Evolutionary conservation across 1,140 invertebrate genomes (phyloP), one percentile per base, ranked within the genome.

Genomic region (Zaprionus kolodkinae): DNA sequence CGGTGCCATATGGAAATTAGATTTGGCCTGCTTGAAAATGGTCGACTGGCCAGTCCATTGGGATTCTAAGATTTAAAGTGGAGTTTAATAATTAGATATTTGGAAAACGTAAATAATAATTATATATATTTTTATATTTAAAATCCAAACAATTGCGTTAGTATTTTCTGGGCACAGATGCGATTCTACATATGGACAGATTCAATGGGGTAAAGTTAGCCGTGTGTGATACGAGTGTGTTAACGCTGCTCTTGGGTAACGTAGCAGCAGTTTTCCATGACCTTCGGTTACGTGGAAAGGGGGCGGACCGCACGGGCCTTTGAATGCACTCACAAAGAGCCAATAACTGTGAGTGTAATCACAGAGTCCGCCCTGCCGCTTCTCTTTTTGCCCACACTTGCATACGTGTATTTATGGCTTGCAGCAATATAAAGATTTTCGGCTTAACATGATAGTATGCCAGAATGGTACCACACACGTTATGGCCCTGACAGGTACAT

Each of bases 1-100:
- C 43, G 89, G 89, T 6, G 90, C 81, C n/a, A 81, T 91, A 43
- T 91, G 89, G 89, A 89, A 86, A 17, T 38, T 89, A 56, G 87
- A 91, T 21, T n/a, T 79, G 56, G 88, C 80, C 12, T 78, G 59
- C 7, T 52, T 91, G 45, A 78, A 88, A 10, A 10, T 71, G 61
- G 68, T 91, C 12, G 48, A 78, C 30, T 90, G 86, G 86, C 66
- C 68, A 59, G 69, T 76, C 59, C 76, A 90, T 76, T 90, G 86
- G 86, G 81, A 86, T 35, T 90, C 86, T 1, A 40, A 55, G 57
- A 86, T 90, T 54, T 90, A 86, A 80, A 10, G 7, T 35, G 4
- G 33, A 7, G 7, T 33, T 33, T 7, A n/a, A n/a, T n/a, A n/a
- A n/a, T n/a, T n/a, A n/a, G n/a, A n/a, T n/a, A n/a, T n/a, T n/a